These are phyloP conservation scores for Eucriotettix oculatus DNA, from an alignment of 2,888 invertebrate species.

Conservation along the genomic window DNA sequence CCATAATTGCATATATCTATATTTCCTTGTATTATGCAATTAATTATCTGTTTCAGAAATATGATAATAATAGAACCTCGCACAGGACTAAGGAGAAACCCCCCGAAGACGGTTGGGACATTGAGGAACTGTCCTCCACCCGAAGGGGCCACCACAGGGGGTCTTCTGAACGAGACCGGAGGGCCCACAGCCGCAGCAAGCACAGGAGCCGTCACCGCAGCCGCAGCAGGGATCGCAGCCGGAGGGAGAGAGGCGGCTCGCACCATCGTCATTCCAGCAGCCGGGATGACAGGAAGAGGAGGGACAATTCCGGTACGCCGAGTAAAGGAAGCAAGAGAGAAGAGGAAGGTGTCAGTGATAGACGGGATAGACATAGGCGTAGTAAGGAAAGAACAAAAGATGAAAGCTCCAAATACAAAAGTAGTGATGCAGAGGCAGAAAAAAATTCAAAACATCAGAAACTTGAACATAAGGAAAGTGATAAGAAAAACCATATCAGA, in stretches of 20 bases:
- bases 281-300: not conserved
- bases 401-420: slow-evolving; percentile 18
- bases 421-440: not conserved
- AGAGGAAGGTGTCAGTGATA: slow-evolving; percentile 2
- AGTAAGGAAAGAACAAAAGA: slow-evolving; percentile 4
- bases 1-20: too few species aligned
- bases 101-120: too few species aligned
- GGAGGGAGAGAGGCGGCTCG: not conserved
- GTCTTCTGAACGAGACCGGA: too few species aligned
- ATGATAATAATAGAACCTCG: slow-evolving; percentile 1
- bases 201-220: not conserved
- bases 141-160: too few species aligned
- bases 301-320: not conserved
- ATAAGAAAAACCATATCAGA: not conserved
- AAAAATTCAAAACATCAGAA: not conserved
- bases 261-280: not conserved
- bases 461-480: not conserved
- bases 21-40: too few species aligned
- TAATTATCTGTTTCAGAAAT: not conserved
- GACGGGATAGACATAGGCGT: not conserved
- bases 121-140: too few species aligned
- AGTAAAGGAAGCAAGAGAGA: slow-evolving; percentile 9
- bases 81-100: too few species aligned
- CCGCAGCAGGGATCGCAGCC: not conserved
- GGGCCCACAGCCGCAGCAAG: not conserved